Conservation (phyloP, 2,113 vertebrate species). For the Eonycteris spelaea region DNA sequence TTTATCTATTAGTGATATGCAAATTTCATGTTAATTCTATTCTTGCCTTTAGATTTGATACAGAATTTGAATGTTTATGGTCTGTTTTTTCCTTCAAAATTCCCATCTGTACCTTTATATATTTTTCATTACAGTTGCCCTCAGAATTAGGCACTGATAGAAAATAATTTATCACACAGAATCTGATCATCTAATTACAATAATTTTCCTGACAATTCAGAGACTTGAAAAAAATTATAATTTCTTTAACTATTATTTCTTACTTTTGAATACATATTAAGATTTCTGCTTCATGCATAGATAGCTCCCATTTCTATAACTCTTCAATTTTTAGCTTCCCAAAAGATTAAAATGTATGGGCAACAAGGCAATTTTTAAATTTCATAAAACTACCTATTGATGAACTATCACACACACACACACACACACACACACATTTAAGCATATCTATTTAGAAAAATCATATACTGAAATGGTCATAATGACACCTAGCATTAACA, state of each 20-base stretch:
- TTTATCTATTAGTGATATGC: constrained; percentile 31
- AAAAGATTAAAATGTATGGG: background rate
- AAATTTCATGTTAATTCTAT: constrained; percentile 55
- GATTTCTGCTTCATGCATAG: background rate
- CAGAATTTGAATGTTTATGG: constrained; percentile 27
- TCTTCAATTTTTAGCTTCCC: background rate
- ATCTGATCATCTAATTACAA: constrained; percentile 23
- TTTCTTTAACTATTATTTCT: background rate
- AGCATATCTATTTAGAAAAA: background rate
- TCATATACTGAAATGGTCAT: background rate
- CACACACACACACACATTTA: background rate
- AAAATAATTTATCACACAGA: constrained; percentile 43
- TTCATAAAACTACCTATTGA: background rate
- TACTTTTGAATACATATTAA: background rate
- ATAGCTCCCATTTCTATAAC: background rate
- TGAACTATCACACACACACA: background rate
- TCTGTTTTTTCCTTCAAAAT: constrained; percentile 49
- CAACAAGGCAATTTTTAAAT: background rate
- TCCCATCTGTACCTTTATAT: constrained; percentile 28
- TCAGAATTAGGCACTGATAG: constrained; percentile 34
- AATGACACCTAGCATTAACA: background rate
- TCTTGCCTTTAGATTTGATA: constrained; percentile 43
- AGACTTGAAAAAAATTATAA: background rate
- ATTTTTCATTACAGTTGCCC: constrained; percentile 16
- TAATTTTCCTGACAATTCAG: background rate